phyloP scores from a whole-genome alignment of 2,888 invertebrate genomes.

The Prosopocoilus inquinatus region DNA sequence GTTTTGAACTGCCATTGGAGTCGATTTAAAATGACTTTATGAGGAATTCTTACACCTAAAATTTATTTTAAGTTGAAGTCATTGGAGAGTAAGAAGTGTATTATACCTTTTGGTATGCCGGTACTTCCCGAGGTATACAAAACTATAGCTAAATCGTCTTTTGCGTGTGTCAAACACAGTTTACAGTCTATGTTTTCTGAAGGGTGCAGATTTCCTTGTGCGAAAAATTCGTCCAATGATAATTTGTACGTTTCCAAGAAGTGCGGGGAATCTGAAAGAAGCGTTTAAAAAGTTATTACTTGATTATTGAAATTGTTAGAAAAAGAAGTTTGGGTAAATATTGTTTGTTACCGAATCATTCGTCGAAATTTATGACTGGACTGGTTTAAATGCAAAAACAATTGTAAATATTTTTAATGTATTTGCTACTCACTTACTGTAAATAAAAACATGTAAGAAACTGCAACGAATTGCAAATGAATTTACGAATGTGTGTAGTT shows the following conservation, averaged over 20 bases:
- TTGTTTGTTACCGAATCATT: background rate
- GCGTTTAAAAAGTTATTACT: background rate
- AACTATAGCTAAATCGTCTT: slow-evolving; percentile 65
- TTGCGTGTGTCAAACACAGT: slow-evolving; percentile 49
- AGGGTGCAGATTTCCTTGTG: slow-evolving; percentile 51
- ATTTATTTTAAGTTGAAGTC: slow-evolving; percentile 6
- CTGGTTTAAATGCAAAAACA: too few species aligned
- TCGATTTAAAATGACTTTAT: slow-evolving; percentile 76
- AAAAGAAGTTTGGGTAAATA: background rate
- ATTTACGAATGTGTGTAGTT: too few species aligned
- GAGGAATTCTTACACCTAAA: slow-evolving; percentile 75
- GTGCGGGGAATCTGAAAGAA: slow-evolving; percentile 35
- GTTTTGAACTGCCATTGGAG: slow-evolving; percentile 84
- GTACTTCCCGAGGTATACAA: slow-evolving; percentile 89
- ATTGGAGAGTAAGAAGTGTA: background rate
- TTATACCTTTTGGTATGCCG: slow-evolving; percentile 78
- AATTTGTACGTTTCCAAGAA: slow-evolving; percentile 38
- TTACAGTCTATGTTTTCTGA: slow-evolving; percentile 47
- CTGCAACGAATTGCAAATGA: too few species aligned
- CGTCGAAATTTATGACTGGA: too few species aligned
- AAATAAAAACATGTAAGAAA: too few species aligned
- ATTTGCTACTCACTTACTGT: too few species aligned
- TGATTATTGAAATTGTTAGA: background rate
- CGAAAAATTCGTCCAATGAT: slow-evolving; percentile 54
- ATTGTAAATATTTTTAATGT: too few species aligned